Evolutionary conservation across 1,140 invertebrate species (phyloP).

Genomic region (Drepana arcuata): DNA sequence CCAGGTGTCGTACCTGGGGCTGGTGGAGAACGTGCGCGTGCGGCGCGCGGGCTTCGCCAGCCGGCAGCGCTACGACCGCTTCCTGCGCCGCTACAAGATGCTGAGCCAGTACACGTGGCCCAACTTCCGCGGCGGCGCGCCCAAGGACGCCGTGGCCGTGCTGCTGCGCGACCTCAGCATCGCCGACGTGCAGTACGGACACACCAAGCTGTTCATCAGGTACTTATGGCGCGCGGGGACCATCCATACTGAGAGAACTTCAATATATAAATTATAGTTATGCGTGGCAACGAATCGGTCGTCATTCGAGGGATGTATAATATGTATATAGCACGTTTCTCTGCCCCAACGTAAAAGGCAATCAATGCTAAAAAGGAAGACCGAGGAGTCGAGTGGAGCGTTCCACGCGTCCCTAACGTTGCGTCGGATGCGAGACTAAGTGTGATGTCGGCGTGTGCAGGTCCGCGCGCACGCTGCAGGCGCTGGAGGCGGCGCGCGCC

Average conservation of each 20-base stretch:
- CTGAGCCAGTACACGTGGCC: slow-evolving; percentile 95
- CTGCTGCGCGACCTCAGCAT: slow-evolving; percentile 88
- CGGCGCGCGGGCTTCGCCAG: slow-evolving; percentile 94
- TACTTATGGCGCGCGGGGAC: slow-evolving; percentile 6
- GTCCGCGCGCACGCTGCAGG: slow-evolving; percentile 88
- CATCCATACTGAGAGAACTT: not conserved
- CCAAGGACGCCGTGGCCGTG: slow-evolving; percentile 86
- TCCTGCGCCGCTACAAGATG: slow-evolving; percentile 94
- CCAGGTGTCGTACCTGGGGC: slow-evolving; percentile 92
- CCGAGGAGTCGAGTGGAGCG: too few relatives aligned
- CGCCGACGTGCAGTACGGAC: slow-evolving; percentile 92
- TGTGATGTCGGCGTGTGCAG: too few relatives aligned
- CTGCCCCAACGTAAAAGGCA: too few relatives aligned
- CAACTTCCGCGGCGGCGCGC: slow-evolving; percentile 84
- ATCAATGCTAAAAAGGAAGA: too few relatives aligned
- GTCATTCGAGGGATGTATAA: too few relatives aligned
- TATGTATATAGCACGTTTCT: too few relatives aligned
- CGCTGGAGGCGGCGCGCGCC: slow-evolving; percentile 86
- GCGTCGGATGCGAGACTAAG: too few relatives aligned
- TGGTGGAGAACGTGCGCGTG: slow-evolving; percentile 95
- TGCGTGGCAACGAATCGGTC: too few relatives aligned
- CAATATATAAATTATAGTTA: too few relatives aligned
- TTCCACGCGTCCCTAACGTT: too few relatives aligned
- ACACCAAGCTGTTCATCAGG: slow-evolving; percentile 95
- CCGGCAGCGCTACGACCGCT: slow-evolving; percentile 90